phyloP scores from a whole-genome alignment of 2,797 vertebrate species.

The Rhabdophis nuchalis region DNA sequence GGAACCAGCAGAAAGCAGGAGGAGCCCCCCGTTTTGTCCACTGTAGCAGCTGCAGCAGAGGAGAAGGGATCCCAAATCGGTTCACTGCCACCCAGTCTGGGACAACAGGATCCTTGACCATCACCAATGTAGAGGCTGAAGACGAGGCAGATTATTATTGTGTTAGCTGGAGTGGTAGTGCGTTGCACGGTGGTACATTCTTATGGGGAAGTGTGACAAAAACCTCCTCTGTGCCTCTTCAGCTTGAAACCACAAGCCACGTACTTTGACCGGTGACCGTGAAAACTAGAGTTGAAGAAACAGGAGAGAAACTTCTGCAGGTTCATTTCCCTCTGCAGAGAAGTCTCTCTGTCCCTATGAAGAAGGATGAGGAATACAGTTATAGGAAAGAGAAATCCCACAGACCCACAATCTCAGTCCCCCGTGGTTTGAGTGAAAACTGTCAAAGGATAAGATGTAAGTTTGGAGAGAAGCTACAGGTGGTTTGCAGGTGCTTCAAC shows the following conservation, averaged over 20 bases:
- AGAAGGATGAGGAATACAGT: not conserved
- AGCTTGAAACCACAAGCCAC: too few relatives aligned
- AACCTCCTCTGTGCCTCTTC: not conserved
- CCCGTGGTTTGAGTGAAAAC: too few relatives aligned
- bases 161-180: fast-evolving
- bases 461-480: too few relatives aligned
- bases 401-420: too few relatives aligned
- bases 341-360: not conserved
- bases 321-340: too few relatives aligned
- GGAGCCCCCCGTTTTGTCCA: not conserved
- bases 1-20: not conserved
- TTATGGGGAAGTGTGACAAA: conserved; percentile 7
- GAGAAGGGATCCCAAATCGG: not conserved
- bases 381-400: too few relatives aligned
- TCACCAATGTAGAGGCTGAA: not conserved
- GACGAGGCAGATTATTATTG: not conserved
- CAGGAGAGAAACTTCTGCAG: too few relatives aligned
- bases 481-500: too few relatives aligned
- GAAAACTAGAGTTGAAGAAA: too few relatives aligned
- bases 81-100: not conserved
- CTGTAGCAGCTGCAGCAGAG: not conserved
- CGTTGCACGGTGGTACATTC: not conserved
- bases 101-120: not conserved
- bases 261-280: not conserved
- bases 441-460: too few relatives aligned